Conservation (phyloP, 2,113 vertebrate species). For the Ciconia maguari region DNA sequence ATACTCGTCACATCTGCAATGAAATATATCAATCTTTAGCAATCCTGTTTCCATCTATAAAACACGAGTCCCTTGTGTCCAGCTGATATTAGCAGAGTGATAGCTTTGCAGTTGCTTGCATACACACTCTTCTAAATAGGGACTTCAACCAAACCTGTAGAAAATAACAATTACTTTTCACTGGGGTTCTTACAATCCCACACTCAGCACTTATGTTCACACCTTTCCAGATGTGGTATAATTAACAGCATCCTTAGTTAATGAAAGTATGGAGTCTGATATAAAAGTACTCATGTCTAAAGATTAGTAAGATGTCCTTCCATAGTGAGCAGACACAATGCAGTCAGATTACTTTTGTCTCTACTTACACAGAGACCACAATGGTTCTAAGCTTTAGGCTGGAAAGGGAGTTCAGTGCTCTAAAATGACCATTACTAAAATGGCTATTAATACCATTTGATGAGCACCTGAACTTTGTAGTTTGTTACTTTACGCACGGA, state of each 20-base stretch:
- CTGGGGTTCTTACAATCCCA: not conserved
- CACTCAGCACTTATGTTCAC: accelerated
- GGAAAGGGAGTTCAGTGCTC: not conserved
- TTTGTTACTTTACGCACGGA: not conserved
- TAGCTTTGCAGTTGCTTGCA: not conserved
- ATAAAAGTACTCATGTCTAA: not conserved
- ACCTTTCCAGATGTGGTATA: not conserved
- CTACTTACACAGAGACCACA: not conserved
- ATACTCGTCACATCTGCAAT: slow-evolving; percentile 91
- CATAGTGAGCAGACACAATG: accelerated
- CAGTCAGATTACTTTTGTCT: not conserved
- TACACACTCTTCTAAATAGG: not conserved
- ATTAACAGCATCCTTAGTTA: not conserved
- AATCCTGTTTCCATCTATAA: not conserved
- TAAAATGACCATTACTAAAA: not conserved
- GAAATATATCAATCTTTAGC: not conserved
- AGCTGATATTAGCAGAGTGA: not conserved
- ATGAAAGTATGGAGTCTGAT: not conserved
- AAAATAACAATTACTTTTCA: not conserved
- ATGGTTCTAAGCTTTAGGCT: not conserved
- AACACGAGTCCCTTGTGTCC: not conserved
- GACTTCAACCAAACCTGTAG: not conserved
- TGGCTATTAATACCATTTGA: not conserved
- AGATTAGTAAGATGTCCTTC: not conserved
- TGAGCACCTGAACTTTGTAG: not conserved